These are phyloP conservation scores for Marmota flaviventris DNA, from an alignment of 2,113 vertebrate genomes.

Conservation along the genomic window DNA sequence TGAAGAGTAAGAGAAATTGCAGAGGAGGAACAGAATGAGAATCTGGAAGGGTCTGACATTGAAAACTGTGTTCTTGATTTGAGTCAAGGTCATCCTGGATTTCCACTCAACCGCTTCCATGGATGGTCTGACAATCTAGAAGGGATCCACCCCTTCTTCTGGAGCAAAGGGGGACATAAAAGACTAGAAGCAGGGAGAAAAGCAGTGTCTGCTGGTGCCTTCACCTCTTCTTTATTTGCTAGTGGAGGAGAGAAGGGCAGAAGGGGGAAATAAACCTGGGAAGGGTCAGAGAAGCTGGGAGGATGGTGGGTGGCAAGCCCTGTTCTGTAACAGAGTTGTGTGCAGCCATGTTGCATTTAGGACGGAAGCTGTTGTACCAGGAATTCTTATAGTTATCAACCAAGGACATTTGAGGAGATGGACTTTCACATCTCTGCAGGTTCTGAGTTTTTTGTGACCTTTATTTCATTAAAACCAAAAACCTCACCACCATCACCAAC, in stretches of 20 bases:
- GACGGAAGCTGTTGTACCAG: not conserved
- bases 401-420: not conserved
- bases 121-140: not conserved
- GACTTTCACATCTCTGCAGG: not conserved
- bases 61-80: not conserved
- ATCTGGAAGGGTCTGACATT: not conserved
- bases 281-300: not conserved
- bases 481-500: not conserved
- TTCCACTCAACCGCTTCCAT: not conserved
- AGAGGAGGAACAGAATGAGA: not conserved
- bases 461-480: not conserved
- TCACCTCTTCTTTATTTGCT: not conserved
- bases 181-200: not conserved
- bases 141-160: not conserved
- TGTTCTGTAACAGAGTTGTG: not conserved
- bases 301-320: not conserved
- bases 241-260: not conserved
- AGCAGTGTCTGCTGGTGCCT: not conserved
- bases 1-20: not conserved
- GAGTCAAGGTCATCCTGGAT: slow-evolving; percentile 43
- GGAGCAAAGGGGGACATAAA: not conserved
- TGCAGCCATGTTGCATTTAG: not conserved
- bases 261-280: accelerated
- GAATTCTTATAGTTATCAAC: not conserved
- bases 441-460: not conserved